phyloP scores from a whole-genome alignment of 1,140 invertebrate species.

The Latrodectus geometricus region DNA sequence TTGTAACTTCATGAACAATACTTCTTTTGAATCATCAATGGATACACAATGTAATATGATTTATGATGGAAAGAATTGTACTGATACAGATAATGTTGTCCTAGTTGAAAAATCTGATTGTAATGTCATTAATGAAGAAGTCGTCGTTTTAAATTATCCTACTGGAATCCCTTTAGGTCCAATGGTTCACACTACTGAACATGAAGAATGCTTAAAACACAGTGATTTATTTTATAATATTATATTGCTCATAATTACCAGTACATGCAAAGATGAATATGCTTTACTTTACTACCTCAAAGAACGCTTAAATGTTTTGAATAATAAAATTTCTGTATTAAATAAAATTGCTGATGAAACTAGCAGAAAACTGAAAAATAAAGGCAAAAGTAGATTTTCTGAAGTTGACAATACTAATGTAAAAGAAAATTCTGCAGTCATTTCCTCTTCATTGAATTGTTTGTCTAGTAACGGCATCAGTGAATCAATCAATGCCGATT shows the following conservation, averaged over 20 bases:
- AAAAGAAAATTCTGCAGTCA: not conserved
- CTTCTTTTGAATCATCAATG: no score
- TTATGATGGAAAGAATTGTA: no score
- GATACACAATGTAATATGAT: no score
- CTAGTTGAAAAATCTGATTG: no score
- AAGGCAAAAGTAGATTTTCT: not conserved
- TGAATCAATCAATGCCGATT: not conserved
- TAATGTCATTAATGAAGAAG: no score
- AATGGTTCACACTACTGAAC: not conserved
- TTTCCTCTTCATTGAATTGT: not conserved
- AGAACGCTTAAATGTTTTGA: not conserved
- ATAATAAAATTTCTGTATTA: not conserved
- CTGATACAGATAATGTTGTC: no score
- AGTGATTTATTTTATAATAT: slow-evolving; percentile 24
- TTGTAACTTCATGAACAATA: no score
- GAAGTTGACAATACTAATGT: no score
- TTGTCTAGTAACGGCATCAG: not conserved
- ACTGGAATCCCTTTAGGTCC: no score
- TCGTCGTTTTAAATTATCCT: no score
- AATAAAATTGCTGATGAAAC: slow-evolving; percentile 8
- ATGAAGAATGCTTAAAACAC: not conserved
- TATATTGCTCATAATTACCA: not conserved
- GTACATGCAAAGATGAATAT: slow-evolving; percentile 31
- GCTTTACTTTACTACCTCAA: slow-evolving; percentile 27
- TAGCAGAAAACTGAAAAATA: not conserved